These are phyloP conservation scores for Amiota minor DNA, from an alignment of 2,888 invertebrate species.

Conservation along the genomic window DNA sequence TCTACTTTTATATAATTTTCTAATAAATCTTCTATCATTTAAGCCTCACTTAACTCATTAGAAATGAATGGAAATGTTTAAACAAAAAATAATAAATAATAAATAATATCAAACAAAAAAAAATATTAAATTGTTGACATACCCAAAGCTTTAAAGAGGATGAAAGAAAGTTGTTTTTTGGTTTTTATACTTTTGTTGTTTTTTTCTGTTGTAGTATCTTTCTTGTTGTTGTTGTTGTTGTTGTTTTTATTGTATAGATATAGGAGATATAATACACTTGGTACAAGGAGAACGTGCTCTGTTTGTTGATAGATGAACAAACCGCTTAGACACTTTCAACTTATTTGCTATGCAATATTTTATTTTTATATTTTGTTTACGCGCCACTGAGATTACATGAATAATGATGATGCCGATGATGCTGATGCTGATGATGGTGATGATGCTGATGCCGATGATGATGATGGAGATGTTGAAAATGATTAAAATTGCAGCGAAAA, in stretches of 20 bases:
- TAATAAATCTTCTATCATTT: too few relatives aligned
- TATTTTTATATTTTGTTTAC: conserved; percentile 37
- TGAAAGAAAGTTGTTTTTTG: background rate
- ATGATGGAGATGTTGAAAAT: too few relatives aligned
- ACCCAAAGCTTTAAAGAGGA: background rate
- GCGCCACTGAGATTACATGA: background rate
- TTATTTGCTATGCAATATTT: conserved; percentile 17
- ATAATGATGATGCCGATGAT: too few relatives aligned
- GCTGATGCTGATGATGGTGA: too few relatives aligned
- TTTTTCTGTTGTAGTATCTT: background rate
- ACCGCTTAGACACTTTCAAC: conserved; percentile 39
- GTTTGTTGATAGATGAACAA: too few relatives aligned
- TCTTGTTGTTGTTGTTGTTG: background rate
- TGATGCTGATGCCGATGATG: too few relatives aligned
- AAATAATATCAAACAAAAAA: background rate
- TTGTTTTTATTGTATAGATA: background rate
- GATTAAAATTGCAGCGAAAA: too few relatives aligned
- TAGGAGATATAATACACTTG: too few relatives aligned
- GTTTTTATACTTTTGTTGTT: background rate
- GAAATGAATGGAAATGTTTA: too few relatives aligned
- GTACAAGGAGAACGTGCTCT: too few relatives aligned
- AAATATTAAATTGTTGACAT: background rate
- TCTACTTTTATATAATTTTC: too few relatives aligned
- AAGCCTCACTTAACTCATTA: too few relatives aligned
- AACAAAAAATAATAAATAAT: background rate